Evolutionary conservation across 2,888 invertebrate genomes (phyloP), one percentile per base, ranked within the genome.

Genomic region (Macaria liturata): DNA sequence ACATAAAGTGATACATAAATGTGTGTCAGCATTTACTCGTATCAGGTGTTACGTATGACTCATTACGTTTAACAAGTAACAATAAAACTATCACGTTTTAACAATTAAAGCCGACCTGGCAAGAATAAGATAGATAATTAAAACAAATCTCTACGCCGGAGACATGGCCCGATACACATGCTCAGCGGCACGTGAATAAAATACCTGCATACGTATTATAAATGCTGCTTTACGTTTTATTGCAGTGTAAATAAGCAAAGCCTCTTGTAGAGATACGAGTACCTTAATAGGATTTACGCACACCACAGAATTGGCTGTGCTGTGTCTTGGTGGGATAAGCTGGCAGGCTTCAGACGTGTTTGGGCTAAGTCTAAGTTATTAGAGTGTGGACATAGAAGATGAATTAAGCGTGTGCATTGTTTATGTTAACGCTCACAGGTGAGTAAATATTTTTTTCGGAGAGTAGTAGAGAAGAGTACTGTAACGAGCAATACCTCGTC

Each of bases 121-220:
- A 64, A 46, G 42, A 42, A 42, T 9, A 45, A 57, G 61, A 47
- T 57, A 58, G 55, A 57, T 59, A 57, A 61, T 55, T 51, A 32
- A 64, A 61, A 49, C 52, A 57, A 52, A 64, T 65, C 61, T 65
- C 43, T 49, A 50, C 46, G 61, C 54, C 64, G 69, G 64, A 64
- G 61, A 64, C 53, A 61, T 61, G 65, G 62, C 66, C 52, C 64
- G 59, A 62, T 67, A 65, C 71, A 71, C 70, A 69, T 71, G 73
- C 63, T 62, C 62, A 49, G 57, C 59, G 61, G 60, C 59, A 65
- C 66, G 69, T 67, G 62, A 59, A 66, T 67, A 61, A 67, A 40
- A 45, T 57, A 43, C 65, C 63, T 57, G 64, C 60, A 42, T 59
- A 67, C 61, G 59, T 64, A 68, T 68, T 62, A 66, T 66, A 66